Base-by-base conservation (phyloP, 2,113 vertebrate species). In the Plotosus lineatus region DNA sequence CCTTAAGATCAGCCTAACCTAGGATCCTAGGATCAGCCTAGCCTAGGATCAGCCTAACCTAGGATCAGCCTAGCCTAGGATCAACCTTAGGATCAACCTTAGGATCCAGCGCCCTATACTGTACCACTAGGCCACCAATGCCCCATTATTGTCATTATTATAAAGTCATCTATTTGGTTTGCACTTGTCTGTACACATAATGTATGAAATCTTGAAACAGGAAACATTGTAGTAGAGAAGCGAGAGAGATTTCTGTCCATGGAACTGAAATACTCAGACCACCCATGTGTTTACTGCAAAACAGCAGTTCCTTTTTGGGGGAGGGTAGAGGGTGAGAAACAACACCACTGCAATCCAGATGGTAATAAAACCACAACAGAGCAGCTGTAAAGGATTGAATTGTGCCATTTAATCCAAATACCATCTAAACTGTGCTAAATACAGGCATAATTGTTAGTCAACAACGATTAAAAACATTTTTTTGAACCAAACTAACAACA, bases 351-450 rank as follows among this genome's bases (percentile, higher is more conserved):
- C 7, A 0, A 73, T 2, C 7, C 46, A 73, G 69, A 51, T 73
- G 69, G 69, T 33, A 11, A 31, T 72, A 72, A 72, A 71, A 73
- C 69, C 46, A 33, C 69, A 36, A 28, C 33, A 10, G 28, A 48
- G 28, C 69, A 72, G 69, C 69, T 72, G 44, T 33, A 72, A 50
- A 50, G 46, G 15, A 72, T 72, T 3, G 26, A 72, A 72, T 50
- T 19, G 19, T 46, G 33, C 8, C 14, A 36, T 73, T 44, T 50
- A 33, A 51, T 51, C 28, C 3, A 51, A 51, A 73, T 33, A 31
- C 9, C 26, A 50, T 33, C 15, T 33, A 4, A 31, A 19, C 69
- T 9, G 3, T 50, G 17, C 69, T 51, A 73, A 73, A 73, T 73
- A 73, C 31, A 1, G 46, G 69, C 46, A 51, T 0, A 14, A 23